phyloP scores from a whole-genome alignment of 37 sponge, comb jelly and placozoan species.

The Mnemiopsis leidyi region DNA sequence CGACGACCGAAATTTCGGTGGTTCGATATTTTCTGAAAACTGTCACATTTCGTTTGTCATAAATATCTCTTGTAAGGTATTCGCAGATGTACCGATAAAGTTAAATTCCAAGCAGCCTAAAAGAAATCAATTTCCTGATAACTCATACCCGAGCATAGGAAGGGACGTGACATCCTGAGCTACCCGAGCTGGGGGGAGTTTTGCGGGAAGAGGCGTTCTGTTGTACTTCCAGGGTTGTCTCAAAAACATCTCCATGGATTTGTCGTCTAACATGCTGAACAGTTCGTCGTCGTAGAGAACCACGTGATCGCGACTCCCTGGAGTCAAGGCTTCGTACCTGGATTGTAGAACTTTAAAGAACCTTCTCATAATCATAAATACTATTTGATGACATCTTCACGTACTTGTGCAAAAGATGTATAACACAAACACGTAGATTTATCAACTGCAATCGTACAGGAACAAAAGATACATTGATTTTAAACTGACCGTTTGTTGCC shows the following conservation, averaged over 20 bases:
- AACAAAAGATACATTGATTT: too few species aligned
- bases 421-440: too few species aligned
- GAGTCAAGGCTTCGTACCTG: slow-evolving; percentile 86
- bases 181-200: slow-evolving; percentile 86
- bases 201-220: slow-evolving; percentile 72
- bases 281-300: slow-evolving; percentile 80
- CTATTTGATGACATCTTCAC: too few species aligned
- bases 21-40: too few species aligned
- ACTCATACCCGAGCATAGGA: slow-evolving; percentile 86
- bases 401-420: too few species aligned
- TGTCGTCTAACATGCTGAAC: slow-evolving; percentile 77
- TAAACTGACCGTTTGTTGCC: slow-evolving; percentile 74
- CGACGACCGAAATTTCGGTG: too few species aligned
- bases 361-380: too few species aligned
- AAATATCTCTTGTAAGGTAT: too few species aligned
- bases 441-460: too few species aligned
- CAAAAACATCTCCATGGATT: slow-evolving; percentile 77
- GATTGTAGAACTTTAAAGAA: too few species aligned
- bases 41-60: too few species aligned
- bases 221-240: slow-evolving; percentile 76
- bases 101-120: not conserved
- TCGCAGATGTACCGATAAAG: too few species aligned
- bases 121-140: not conserved
- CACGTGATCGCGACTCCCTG: slow-evolving; percentile 72
- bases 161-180: slow-evolving; percentile 71